Percentiles rank a stretch among this genome's conserved stretches.
These are phyloP conservation scores for Reticulitermes lucifugus DNA, from an alignment of 2,888 invertebrate genomes.

Conservation along the genomic window DNA sequence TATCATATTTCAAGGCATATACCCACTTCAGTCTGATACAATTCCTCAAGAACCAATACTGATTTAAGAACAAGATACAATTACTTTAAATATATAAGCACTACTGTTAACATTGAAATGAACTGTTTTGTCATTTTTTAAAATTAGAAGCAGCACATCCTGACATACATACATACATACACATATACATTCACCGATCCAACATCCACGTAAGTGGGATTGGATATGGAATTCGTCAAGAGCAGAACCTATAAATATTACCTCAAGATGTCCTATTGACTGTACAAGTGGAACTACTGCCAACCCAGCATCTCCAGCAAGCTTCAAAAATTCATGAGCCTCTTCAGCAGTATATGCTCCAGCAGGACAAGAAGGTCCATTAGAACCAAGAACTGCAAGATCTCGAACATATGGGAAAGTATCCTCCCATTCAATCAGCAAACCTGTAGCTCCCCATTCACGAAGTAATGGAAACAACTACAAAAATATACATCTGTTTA, in stretches of 20 bases:
- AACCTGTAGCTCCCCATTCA: conserved; percentile 82
- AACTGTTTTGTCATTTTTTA: too few species aligned
- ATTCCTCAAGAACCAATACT: too few species aligned
- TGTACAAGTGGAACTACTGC: conserved; percentile 85
- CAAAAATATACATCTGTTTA: conserved; percentile 48
- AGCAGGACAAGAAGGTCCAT: conserved; percentile 66
- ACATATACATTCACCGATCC: too few species aligned
- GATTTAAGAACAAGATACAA: too few species aligned
- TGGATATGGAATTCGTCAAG: too few species aligned
- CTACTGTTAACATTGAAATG: too few species aligned
- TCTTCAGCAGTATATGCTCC: conserved; percentile 76
- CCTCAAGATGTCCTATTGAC: conserved; percentile 88
- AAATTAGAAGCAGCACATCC: too few species aligned
- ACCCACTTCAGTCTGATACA: too few species aligned
- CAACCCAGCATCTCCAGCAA: conserved; percentile 75
- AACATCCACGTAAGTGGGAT: too few species aligned
- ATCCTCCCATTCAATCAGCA: conserved; percentile 90
- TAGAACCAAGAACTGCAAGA: conserved; percentile 69
- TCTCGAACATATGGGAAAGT: conserved; percentile 83
- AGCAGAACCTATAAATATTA: conserved; percentile 52
- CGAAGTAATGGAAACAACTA: conserved; percentile 72
- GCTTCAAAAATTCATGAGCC: conserved; percentile 73
- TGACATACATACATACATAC: too few species aligned
- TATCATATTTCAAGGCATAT: too few species aligned
- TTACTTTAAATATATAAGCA: too few species aligned